These are phyloP conservation scores for Oophaga pumilio DNA, from an alignment of 2,113 vertebrate species.

Conservation along the genomic window DNA sequence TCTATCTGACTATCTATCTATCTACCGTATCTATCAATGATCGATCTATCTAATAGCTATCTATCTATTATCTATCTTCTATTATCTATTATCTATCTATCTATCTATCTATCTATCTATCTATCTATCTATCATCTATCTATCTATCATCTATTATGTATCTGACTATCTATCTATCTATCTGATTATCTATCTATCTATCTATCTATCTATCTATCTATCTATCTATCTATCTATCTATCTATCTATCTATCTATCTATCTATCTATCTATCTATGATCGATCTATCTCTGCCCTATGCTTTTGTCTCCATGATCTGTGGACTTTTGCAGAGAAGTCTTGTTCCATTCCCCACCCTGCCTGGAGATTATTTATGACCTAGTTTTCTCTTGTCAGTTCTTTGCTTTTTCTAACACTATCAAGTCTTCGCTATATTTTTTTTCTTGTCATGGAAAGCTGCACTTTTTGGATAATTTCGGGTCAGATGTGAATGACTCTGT, in stretches of 20 bases:
- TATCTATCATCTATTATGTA: neutral
- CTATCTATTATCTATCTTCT: no score
- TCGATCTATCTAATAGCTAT: no score
- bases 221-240: neutral
- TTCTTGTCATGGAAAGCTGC: neutral
- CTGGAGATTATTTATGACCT: constrained; percentile 43
- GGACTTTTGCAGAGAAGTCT: neutral
- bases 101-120: constrained; percentile 3
- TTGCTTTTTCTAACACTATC: neutral
- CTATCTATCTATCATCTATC: neutral
- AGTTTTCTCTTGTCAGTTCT: neutral
- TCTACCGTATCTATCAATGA: no score
- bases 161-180: neutral
- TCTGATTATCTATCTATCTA: neutral
- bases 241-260: neutral
- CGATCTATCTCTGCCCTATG: neutral
- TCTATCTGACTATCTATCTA: no score
- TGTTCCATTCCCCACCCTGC: neutral
- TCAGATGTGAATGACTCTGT: neutral
- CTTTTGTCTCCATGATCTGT: neutral
- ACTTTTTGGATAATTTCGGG: constrained; percentile 38
- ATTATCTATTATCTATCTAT: neutral
- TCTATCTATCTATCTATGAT: constrained; percentile 8
- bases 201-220: no score
- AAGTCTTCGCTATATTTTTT: neutral